Percentiles rank a stretch among this genome's conserved stretches.
phyloP scores from a whole-genome alignment of 1,140 invertebrate species.

The Neodiprion pinetum region DNA sequence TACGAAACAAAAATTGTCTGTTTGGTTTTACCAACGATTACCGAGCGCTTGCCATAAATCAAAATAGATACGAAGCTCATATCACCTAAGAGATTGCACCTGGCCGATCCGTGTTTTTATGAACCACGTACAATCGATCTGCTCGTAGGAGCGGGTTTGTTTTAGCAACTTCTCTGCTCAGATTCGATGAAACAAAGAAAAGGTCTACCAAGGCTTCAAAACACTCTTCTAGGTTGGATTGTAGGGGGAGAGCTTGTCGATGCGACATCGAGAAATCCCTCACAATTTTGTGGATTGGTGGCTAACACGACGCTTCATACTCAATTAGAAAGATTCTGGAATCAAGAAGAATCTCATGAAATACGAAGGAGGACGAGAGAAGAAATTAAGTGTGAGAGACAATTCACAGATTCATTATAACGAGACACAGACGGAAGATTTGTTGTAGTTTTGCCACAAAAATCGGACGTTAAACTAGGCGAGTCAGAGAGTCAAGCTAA shows the following conservation, averaged over 20 bases:
- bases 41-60: conserved; percentile 26
- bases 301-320: conserved; percentile 18
- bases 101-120: conserved; percentile 30
- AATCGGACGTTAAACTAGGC: conserved; percentile 19
- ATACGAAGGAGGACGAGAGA: conserved; percentile 22
- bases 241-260: conserved; percentile 20
- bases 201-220: conserved; percentile 23
- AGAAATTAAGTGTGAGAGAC: conserved; percentile 35
- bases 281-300: conserved; percentile 10
- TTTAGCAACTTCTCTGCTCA: conserved; percentile 24
- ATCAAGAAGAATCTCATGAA: conserved; percentile 21
- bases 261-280: too few species aligned
- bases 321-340: conserved; percentile 26
- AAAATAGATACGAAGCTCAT: conserved; percentile 21
- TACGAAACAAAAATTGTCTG: conserved; percentile 21
- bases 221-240: conserved; percentile 25
- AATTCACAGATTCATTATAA: conserved; percentile 32
- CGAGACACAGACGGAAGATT: conserved; percentile 36
- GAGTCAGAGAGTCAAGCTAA: neutral
- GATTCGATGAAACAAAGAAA: conserved; percentile 8
- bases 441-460: conserved; percentile 34
- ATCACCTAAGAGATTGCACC: conserved; percentile 21
- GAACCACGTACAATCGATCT: conserved; percentile 26
- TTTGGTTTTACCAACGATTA: conserved; percentile 27
- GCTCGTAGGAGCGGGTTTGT: conserved; percentile 27